Evolutionary conservation across 2,888 invertebrate genomes (phyloP), one percentile per base, ranked within the genome.

Genomic region (Tetrapedia diversipes): DNA sequence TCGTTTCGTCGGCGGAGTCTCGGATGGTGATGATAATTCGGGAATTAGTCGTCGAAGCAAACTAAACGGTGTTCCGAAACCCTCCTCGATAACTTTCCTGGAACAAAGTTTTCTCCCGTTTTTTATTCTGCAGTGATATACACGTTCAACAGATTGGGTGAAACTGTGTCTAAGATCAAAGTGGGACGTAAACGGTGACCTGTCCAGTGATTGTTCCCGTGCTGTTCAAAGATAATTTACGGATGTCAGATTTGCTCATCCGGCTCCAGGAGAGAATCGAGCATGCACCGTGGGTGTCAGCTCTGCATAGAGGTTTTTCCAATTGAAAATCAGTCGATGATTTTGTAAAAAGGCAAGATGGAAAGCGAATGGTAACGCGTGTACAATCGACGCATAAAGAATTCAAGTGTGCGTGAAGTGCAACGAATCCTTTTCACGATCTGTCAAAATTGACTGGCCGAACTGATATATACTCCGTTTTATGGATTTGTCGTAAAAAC

Each of bases 11-110:
- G 64, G 45, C 71, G 74, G 70, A 64, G 73, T 80, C 74, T 74
- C 68, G 68, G 70, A 74, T 77, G 67, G 74, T 82, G 67, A 72
- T 77, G 63, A 66, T 67, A 67, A 69, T 54, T 76, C 53, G 76
- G 32, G 70, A 64, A 65, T 66, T 54, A 39, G 43, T 37, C 56
- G 43, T 43, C 49, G 45, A 64, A 43, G 53, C 10, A 56, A 75
- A 56, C 60, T 47, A 59, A 75, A 34, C 75, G 75, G 56, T 57
- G 43, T 43, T 22, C n/a, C 8, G 27, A 29, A 51, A 51, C 56
- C 49, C 14, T 24, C 43, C 43, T 29, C 24, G 53, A 41, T 37
- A 47, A n/a, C 54, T 24, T 19, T 11, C 39, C 27, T 64, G 47
- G 22, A n/a, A 51, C 63, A 24, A 34, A 32, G 16, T 34, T 73